A percentile compares a stretch with the other conserved stretches of the same genome.
phyloP scores from a whole-genome alignment of 1,140 invertebrate species.

The Dendrolimus punctatus region DNA sequence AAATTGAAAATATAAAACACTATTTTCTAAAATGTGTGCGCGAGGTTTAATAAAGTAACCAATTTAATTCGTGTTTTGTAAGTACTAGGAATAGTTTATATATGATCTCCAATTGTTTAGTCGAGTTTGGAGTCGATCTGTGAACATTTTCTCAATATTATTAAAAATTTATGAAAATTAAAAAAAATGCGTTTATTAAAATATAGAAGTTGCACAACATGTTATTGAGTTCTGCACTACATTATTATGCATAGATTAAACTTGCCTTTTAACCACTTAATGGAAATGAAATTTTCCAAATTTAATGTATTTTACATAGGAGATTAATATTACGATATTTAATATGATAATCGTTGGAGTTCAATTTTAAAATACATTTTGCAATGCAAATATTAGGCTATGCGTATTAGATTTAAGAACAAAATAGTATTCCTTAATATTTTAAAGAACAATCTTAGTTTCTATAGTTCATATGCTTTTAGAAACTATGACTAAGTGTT shows the following conservation, averaged over 20 bases:
- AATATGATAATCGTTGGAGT: slow-evolving; percentile 10
- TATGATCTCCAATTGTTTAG: slow-evolving; percentile 52
- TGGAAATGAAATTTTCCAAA: slow-evolving; percentile 13
- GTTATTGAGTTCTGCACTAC: slow-evolving; percentile 20
- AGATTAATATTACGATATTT: slow-evolving; percentile 16
- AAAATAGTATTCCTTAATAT: slow-evolving; percentile 41
- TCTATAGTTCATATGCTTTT: slow-evolving; percentile 21
- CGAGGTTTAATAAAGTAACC: slow-evolving; percentile 8
- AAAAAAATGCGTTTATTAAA: slow-evolving; percentile 14
- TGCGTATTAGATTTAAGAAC: slow-evolving; percentile 22
- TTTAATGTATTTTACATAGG: slow-evolving; percentile 17
- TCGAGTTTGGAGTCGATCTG: slow-evolving; percentile 36
- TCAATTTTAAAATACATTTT: slow-evolving; percentile 13
- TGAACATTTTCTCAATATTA: slow-evolving; percentile 15
- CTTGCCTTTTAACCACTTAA: slow-evolving; percentile 21
- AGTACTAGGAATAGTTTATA: slow-evolving; percentile 46
- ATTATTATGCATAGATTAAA: slow-evolving; percentile 17
- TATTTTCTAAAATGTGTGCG: slow-evolving; percentile 7
- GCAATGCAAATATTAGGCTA: slow-evolving; percentile 23
- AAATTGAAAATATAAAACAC: not conserved
- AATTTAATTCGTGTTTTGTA: slow-evolving; percentile 25
- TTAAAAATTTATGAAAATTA: slow-evolving; percentile 9
- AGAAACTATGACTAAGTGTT: slow-evolving; percentile 37
- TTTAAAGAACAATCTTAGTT: slow-evolving; percentile 24
- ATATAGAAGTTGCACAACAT: slow-evolving; percentile 18